Conservation (phyloP, 2,113 vertebrate genomes). For the Apaloderma vittatum region DNA sequence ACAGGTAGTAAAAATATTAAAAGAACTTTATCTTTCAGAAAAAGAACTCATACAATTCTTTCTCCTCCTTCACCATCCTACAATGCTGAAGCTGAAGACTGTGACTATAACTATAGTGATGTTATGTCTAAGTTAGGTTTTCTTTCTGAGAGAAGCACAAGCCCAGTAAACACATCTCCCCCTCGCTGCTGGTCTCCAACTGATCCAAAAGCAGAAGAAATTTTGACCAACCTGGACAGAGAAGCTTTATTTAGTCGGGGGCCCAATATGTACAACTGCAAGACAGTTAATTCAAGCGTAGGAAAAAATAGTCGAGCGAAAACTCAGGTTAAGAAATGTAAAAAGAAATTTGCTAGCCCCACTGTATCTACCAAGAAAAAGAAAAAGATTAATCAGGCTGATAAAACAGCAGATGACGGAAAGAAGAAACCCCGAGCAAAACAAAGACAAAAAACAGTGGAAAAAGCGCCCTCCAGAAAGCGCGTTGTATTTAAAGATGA, state of each 20-base stretch:
- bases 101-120: conserved; percentile 88
- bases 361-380: conserved; percentile 79
- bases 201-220: conserved; percentile 87
- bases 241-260: conserved; percentile 83
- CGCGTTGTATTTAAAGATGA: conserved; percentile 77
- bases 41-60: conserved; percentile 79
- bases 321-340: conserved; percentile 82
- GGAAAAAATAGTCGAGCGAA: conserved; percentile 77
- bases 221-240: conserved; percentile 81
- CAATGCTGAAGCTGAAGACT: conserved; percentile 90
- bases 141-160: conserved; percentile 93
- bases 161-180: conserved; percentile 89
- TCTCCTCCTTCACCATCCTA: conserved; percentile 89
- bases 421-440: conserved; percentile 79
- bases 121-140: conserved; percentile 97
- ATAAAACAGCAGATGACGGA: conserved; percentile 71
- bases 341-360: conserved; percentile 76
- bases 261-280: conserved; percentile 74
- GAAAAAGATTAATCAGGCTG: conserved; percentile 77
- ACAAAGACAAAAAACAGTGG: conserved; percentile 74
- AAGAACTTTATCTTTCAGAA: conserved; percentile 83
- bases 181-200: conserved; percentile 98
- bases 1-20: conserved; percentile 77
- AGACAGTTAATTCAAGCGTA: conserved; percentile 57
- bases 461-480: conserved; percentile 76